Percentiles rank a stretch among this genome's conserved stretches.
Conservation (phyloP, 2,797 vertebrate species). For the Alauda arvensis region DNA sequence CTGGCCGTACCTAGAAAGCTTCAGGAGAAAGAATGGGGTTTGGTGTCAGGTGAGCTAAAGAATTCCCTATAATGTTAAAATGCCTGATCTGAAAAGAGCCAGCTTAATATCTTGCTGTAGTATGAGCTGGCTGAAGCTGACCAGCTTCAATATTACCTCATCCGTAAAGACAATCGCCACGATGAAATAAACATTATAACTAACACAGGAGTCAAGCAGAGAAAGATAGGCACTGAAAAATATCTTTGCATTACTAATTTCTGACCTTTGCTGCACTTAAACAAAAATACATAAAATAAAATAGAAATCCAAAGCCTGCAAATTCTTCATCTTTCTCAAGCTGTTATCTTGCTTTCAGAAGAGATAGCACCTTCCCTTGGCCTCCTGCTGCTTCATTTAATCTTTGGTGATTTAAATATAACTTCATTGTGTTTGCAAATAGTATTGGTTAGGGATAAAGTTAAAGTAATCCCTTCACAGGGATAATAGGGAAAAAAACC, state of each 20-base stretch:
- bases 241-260: neutral
- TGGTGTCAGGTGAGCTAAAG: neutral
- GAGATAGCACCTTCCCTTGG: neutral
- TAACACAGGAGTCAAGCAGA: neutral
- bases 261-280: neutral
- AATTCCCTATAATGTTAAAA: neutral
- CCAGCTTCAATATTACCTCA: neutral
- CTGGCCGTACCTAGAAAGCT: neutral
- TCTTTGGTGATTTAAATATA: conserved; percentile 5
- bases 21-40: neutral
- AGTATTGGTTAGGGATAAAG: neutral
- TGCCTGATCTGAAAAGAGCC: neutral
- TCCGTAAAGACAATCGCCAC: neutral
- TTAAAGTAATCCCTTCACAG: neutral
- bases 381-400: neutral
- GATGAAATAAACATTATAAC: neutral
- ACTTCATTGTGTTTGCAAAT: neutral
- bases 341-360: neutral
- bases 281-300: neutral
- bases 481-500: neutral
- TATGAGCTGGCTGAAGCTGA: neutral
- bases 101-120: neutral
- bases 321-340: neutral
- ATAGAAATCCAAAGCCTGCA: neutral
- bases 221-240: neutral